Evolutionary conservation across 1,140 invertebrate species (phyloP).

Genomic region (Drosophila tristis): DNA sequence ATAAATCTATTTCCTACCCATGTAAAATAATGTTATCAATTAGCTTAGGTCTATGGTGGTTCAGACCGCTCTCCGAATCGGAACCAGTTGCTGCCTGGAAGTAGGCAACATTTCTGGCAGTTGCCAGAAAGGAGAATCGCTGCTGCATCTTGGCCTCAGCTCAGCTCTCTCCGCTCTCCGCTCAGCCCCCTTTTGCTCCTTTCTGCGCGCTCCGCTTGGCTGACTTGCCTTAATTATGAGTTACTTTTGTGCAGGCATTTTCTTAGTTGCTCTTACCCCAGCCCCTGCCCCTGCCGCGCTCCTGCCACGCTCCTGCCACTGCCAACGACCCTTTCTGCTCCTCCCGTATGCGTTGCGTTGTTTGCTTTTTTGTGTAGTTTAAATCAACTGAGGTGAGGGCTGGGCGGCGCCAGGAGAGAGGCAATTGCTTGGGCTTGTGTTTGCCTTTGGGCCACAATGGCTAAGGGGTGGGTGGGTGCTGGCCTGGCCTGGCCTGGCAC

Average conservation of each 20-base stretch:
- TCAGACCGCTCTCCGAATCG: background rate
- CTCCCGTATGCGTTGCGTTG: constrained; percentile 46
- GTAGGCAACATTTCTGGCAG: constrained; percentile 53
- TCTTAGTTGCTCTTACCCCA: constrained; percentile 51
- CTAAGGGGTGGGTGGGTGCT: constrained; percentile 7
- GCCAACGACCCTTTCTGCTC: constrained; percentile 14
- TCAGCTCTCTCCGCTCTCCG: constrained; percentile 14
- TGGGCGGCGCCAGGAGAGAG: constrained; percentile 8
- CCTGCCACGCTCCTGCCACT: background rate
- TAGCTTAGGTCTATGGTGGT: no score
- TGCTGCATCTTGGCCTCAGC: constrained; percentile 15
- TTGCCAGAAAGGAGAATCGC: constrained; percentile 43
- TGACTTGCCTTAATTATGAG: constrained; percentile 76
- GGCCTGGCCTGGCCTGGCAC: background rate
- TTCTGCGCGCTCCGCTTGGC: constrained; percentile 11
- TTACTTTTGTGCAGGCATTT: constrained; percentile 77
- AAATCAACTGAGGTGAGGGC: constrained; percentile 53
- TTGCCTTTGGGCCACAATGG: constrained; percentile 71
- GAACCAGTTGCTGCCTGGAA: constrained; percentile 35
- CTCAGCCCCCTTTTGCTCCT: background rate
- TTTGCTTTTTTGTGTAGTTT: constrained; percentile 60
- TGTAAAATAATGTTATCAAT: no score
- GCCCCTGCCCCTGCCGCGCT: background rate
- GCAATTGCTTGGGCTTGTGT: constrained; percentile 67
- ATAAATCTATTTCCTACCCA: no score